Conservation (phyloP, 1,140 invertebrate species). For the Euwallacea fornicatus region DNA sequence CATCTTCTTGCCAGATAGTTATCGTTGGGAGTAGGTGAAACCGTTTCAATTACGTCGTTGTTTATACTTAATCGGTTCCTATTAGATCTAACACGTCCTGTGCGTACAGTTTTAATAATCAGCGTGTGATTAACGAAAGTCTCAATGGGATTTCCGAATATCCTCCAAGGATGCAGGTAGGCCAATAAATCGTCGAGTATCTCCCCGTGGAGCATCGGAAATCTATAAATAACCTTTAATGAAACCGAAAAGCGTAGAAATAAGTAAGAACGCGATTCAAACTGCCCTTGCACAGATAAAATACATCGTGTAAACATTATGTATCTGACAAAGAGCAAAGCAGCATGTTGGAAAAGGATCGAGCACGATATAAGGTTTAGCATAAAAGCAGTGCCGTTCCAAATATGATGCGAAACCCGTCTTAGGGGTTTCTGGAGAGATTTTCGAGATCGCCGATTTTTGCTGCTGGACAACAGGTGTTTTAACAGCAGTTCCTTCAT, state of each 20-base stretch:
- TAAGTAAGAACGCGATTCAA: conserved; percentile 32
- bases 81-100: background rate
- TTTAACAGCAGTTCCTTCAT: too few species aligned
- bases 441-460: too few species aligned
- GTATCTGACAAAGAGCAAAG: conserved; percentile 35
- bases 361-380: conserved; percentile 18
- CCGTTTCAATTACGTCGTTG: conserved; percentile 3
- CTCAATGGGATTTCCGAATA: too few species aligned
- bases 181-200: too few species aligned
- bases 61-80: background rate
- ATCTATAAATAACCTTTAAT: conserved; percentile 33
- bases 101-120: too few species aligned
- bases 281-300: conserved; percentile 35
- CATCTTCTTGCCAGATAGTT: conserved; percentile 16
- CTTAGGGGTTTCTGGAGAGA: background rate
- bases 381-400: conserved; percentile 19
- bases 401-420: background rate
- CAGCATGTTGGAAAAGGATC: conserved; percentile 13
- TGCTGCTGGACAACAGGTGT: too few species aligned
- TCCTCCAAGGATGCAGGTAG: too few species aligned
- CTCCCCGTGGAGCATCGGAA: conserved; percentile 1
- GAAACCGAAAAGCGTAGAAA: conserved; percentile 30
- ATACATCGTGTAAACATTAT: conserved; percentile 40
- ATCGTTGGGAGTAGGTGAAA: conserved; percentile 14
- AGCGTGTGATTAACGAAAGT: too few species aligned